Base-by-base conservation (phyloP, 2,113 vertebrate species). In the Siniperca knerii region DNA sequence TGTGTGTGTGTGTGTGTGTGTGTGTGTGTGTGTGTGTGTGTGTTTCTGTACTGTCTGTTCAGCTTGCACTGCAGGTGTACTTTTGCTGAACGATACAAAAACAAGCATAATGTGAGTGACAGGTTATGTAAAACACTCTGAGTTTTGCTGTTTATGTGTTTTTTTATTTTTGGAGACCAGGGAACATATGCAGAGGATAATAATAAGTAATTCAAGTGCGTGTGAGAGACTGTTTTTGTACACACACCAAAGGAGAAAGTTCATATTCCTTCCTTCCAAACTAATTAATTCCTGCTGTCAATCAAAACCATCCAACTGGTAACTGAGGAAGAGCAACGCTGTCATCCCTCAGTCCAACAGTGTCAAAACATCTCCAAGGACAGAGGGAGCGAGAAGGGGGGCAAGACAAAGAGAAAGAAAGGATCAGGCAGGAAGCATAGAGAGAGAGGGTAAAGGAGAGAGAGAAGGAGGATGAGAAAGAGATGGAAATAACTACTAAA, bases 291-390 rank as follows among this genome's bases (percentile, higher is more conserved):
- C 58, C 15, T 55, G 66, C 73, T 87, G 75, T 88, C 87, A 79
- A 55, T 89, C 82, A 89, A 84, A 86, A 79, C 35, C 81, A 85
- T 87, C 84, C 77, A 82, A 71, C 66, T 77, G 54, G 66, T 71
- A 75, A 81, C 55, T 72, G 33, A 61, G 54, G 46, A 82, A 70
- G 60, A 75, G 76, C 62, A 77, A 73, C 60, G 1, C 69, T 89
- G 87, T 87, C 85, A 86, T 71, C 65, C 37, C 50, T 69, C 54
- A 33, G 84, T 87, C 79, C 79, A 79, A 77, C 25, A 20, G 78
- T 88, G 88, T 88, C 86, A 90, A 89, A 83, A 89, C 48, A 87
- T 80, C 74, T 78, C 82, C 57, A 74, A 85, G 83, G 88, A 83
- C 76, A 66, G 52, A 69, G 42, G 37, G 69, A 66, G 52, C 29